Base-by-base conservation (phyloP, 2,113 vertebrate genomes). In the Alethe castanea region DNA sequence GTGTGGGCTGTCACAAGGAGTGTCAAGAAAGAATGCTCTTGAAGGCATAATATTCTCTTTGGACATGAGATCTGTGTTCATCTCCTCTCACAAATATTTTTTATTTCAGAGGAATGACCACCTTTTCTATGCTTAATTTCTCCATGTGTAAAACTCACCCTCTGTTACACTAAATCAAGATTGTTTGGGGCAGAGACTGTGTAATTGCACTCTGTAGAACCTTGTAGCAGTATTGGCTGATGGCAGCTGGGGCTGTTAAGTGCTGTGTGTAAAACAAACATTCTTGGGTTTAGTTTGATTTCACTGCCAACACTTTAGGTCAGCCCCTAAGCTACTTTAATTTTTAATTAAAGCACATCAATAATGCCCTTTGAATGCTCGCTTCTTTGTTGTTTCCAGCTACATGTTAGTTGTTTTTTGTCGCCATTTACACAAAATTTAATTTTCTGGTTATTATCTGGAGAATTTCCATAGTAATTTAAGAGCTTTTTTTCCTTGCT, bases 271-370 rank as follows among this genome's bases (percentile, higher is more conserved):
- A 72, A 87, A 89, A 64, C n/a, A 83, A 92, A 80, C 29, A 50
- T 80, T 82, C 73, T 76, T 57, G 36, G 17, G 31, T 61, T 76
- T 87, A 54, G 70, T 50, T 89, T 61, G 47, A 70, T 88, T 90
- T 82, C 77, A 77, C 69, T 94, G 93, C 94, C 95, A 96, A 90
- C 48, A 20, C 52, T 96, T 95, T 36, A 90, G 90, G 73, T 77
- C 52, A 94, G 35, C 29, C 73, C 38, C 56, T 69, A 72, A 81
- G 64, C 33, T 73, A 59, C 65, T 82, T 88, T 84, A 66, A 78
- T 92, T 92, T 95, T 69, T 96, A 94, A 94, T 93, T 94, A 95
- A 97, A 97, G 77, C 23, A 72, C 83, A 92, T 95, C 72, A 88
- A 14, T 76, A 86, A 81, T 74, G 72, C 66, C n/a, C 70, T 92